Evolutionary conservation across 2,888 invertebrate species (phyloP).

Genomic region (Drosophila kuntzei): DNA sequence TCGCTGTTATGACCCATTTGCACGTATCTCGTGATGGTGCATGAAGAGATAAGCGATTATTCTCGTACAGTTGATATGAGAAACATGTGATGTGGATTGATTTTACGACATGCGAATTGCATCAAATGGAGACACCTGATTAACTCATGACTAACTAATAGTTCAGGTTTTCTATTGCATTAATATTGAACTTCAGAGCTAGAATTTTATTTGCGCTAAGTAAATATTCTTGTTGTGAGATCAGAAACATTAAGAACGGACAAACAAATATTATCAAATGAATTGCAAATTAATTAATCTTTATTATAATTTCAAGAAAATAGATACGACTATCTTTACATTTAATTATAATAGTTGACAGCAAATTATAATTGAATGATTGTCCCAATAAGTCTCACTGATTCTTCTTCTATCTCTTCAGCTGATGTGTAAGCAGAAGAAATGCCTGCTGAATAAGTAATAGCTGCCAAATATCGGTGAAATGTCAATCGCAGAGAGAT

Average conservation of each 20-base stretch:
- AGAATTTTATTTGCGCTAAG: not conserved
- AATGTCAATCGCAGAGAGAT: slow-evolving; percentile 27
- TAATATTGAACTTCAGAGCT: not conserved
- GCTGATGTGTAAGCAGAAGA: not conserved
- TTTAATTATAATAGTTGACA: not conserved
- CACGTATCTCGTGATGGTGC: slow-evolving; percentile 36
- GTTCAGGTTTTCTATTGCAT: not conserved
- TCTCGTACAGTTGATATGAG: slow-evolving; percentile 13
- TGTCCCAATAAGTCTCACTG: slow-evolving; percentile 1
- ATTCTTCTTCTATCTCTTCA: not conserved
- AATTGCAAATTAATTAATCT: too few relatives aligned
- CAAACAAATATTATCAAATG: not conserved
- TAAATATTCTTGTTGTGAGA: too few relatives aligned
- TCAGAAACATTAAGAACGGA: not conserved
- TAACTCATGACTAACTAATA: not conserved
- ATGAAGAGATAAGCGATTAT: slow-evolving; percentile 39
- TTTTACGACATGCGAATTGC: slow-evolving; percentile 15
- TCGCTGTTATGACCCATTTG: slow-evolving; percentile 32
- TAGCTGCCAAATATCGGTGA: slow-evolving; percentile 11
- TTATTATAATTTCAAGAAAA: not conserved
- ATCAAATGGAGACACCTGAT: not conserved
- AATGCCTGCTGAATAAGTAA: slow-evolving; percentile 1
- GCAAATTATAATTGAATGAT: not conserved
- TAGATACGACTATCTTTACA: not conserved
- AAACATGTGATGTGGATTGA: slow-evolving; percentile 5